Conservation (phyloP, 2,797 vertebrate genomes). For the Petrocephalus sullivani region DNA sequence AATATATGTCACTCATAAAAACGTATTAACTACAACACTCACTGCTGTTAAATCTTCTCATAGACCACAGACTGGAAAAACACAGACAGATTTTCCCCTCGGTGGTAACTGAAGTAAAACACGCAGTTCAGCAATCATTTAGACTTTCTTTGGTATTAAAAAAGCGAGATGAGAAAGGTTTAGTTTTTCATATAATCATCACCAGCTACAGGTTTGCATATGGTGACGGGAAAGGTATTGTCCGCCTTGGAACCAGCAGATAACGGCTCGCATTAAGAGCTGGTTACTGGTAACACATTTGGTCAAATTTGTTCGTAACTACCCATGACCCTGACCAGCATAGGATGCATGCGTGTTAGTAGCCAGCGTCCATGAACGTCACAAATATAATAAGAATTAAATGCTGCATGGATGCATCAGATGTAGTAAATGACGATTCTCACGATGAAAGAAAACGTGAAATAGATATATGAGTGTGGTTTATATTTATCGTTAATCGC, state of each 20-base stretch:
- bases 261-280: background rate
- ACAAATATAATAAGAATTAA: background rate
- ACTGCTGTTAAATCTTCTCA: conserved; percentile 7
- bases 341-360: background rate
- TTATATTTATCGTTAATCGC: background rate
- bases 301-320: background rate
- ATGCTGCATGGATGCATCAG: background rate
- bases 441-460: background rate
- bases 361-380: background rate
- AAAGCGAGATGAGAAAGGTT: background rate
- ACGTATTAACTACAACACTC: background rate
- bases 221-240: background rate
- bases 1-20: conserved; percentile 1
- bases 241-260: background rate
- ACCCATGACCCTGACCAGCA: background rate
- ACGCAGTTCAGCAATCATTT: background rate
- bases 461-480: background rate
- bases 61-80: background rate
- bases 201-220: background rate
- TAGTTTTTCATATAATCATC: background rate
- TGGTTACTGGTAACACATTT: background rate
- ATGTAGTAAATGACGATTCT: background rate
- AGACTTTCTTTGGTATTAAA: background rate
- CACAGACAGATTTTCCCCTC: conserved; percentile 1
- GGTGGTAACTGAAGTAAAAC: background rate